Base-by-base conservation (phyloP, 1,140 invertebrate species). In the Listronotus bonariensis region DNA sequence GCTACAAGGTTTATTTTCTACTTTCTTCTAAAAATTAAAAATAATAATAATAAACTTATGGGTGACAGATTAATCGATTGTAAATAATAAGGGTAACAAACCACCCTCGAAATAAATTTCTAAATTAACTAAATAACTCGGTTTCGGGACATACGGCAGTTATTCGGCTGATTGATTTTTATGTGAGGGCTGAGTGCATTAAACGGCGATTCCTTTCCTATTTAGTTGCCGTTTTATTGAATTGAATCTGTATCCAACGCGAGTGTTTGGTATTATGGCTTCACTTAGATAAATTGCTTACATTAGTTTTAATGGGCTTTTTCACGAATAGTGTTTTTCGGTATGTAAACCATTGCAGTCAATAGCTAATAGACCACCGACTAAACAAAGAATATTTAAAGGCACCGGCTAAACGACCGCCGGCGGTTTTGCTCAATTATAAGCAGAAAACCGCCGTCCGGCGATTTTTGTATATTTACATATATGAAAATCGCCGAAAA, bases 161-260 rank as follows among this genome's bases (percentile, higher is more conserved):
- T 62, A 62, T 26, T 53, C 59, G 59, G 59, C 59, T 62, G 59
- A 62, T 62, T 62, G 59, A 62, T 62, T 62, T 62, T 62, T 62
- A 62, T 62, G 40, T 31, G 48, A 41, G 59, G 59, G n/a, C 59
- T 53, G 49, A 48, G 59, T 62, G 59, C 59, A 62, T 62, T 62
- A 62, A 62, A 62, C 34, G 59, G 59, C 59, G 48, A 62, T 62
- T 53, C 49, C 59, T 62, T 48, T 62, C 59, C 59, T 62, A 62
- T 62, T 62, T 62, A 62, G 59, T 62, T 62, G 36, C 42, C 59
- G 59, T 62, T 62, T 62, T 62, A 62, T 62, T 49, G 59, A 62
- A 62, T 62, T 62, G 59, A 62, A 62, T 62, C 59, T 62, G 59
- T 52, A 53, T 34, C 48, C 49, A 26, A 62, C 32, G 49, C 49